Base-by-base conservation (phyloP, 2,113 vertebrate genomes). In the Saccopteryx bilineata region DNA sequence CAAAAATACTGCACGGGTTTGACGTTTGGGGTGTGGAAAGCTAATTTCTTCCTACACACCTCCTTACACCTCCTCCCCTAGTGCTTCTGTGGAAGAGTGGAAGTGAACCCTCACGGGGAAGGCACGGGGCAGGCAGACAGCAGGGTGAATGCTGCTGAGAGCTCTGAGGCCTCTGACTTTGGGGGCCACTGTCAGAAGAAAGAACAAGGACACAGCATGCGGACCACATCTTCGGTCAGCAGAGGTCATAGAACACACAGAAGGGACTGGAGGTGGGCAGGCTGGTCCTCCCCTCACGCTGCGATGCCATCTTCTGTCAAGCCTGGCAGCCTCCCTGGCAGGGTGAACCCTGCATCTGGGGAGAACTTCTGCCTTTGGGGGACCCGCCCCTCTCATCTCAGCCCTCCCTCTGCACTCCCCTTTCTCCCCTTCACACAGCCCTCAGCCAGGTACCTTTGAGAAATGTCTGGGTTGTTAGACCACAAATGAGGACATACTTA, bases 121-220 rank as follows among this genome's bases (percentile, higher is more conserved):
- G 5, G 9, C 14, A 9, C 39, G 18, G 56, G 60, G 69, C 31
- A 5, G 52, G 46, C 0, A 0, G 58, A 5, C 68, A 9, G n/a
- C 24, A 74, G 33, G 68, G 58, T 9, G 58, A 71, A 19, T 46
- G 63, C 21, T 54, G 17, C 46, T 23, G 63, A 48, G 69, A 52
- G 65, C 54, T 10, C 56, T 31, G 33, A 39, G 18, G n/a, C 9
- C 79, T 87, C 80, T 56, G 90, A 33, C 85, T 66, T 39, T 52
- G 54, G 31, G 58, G 52, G 9, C 7, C 13, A 33, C 54, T 82
- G 21, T 80, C 3, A 1, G 24, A 50, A 54, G 15, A 26, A 5
- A 66, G 68, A 48, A 19, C 52, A 1, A 9, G 63, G 50, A 14
- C 28, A 8, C 50, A 87, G 65, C 60, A 39, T 39, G 39, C 39